Percentiles rank a stretch among this genome's conserved stretches.
phyloP scores from a whole-genome alignment of 2,888 invertebrate genomes.

The Euplexia lucipara region DNA sequence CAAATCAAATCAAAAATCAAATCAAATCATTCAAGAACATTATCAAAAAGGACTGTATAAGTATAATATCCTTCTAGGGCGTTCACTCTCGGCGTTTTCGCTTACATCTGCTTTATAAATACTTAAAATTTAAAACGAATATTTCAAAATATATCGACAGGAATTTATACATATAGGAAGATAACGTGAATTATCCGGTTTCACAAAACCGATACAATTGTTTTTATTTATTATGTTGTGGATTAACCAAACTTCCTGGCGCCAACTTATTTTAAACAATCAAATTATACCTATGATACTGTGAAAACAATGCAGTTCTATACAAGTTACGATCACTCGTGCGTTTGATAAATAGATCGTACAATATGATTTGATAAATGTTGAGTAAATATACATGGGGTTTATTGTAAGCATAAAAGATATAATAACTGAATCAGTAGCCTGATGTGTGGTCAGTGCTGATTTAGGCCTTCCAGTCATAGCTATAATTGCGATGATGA shows the following conservation, averaged over 20 bases:
- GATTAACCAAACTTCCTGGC: slow-evolving; percentile 52
- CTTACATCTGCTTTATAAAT: too few species aligned
- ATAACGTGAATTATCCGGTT: slow-evolving; percentile 22
- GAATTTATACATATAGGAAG: neutral
- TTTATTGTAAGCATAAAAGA: slow-evolving; percentile 11
- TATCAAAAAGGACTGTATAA: too few species aligned
- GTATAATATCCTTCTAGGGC: too few species aligned
- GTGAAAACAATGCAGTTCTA: slow-evolving; percentile 33
- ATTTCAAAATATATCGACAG: too few species aligned
- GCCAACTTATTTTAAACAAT: slow-evolving; percentile 49
- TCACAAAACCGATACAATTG: slow-evolving; percentile 21
- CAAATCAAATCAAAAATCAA: too few species aligned
- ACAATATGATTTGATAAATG: slow-evolving; percentile 22
- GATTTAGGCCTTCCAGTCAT: neutral
- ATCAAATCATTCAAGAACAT: too few species aligned
- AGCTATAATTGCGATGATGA: too few species aligned
- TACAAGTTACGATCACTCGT: slow-evolving; percentile 11
- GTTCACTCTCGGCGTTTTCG: too few species aligned
- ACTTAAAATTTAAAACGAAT: too few species aligned
- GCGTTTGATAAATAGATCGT: slow-evolving; percentile 37
- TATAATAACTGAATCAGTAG: neutral
- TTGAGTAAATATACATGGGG: slow-evolving; percentile 33
- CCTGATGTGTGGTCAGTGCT: neutral
- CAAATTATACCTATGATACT: slow-evolving; percentile 33
- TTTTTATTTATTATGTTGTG: slow-evolving; percentile 31